Conservation (phyloP, 2,113 vertebrate genomes). For the Mesocricetus auratus region DNA sequence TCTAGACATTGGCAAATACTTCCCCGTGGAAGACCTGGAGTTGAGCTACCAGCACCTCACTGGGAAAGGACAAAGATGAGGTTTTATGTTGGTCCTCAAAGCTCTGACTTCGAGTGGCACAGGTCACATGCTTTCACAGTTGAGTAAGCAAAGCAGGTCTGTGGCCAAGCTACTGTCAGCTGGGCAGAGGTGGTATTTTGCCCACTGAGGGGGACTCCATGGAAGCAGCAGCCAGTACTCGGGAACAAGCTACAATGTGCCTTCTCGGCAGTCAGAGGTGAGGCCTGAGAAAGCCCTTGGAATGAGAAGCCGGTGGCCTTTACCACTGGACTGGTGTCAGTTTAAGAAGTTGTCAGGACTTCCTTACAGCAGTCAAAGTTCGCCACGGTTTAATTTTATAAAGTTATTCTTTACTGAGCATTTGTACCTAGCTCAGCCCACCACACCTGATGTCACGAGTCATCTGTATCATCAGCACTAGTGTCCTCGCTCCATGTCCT, state of each 20-base stretch:
- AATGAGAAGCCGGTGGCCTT: not conserved
- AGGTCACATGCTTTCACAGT: not conserved
- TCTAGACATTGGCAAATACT: not conserved
- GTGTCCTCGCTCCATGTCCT: not conserved
- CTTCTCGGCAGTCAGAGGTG: not conserved
- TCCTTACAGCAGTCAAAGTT: not conserved
- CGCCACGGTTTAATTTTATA: not conserved
- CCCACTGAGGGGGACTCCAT: not conserved
- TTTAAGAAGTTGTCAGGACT: not conserved
- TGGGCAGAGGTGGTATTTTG: not conserved
- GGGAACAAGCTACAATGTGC: not conserved
- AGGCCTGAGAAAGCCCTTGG: not conserved
- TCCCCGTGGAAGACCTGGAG: not conserved
- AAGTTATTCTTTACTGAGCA: not conserved
- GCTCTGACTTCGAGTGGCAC: not conserved
- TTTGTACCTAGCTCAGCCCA: not conserved
- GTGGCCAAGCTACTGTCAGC: not conserved
- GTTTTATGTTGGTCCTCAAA: not conserved
- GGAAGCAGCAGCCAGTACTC: not conserved
- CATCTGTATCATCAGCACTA: not conserved
- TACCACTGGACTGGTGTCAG: not conserved
- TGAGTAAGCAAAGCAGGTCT: conserved; percentile 18
- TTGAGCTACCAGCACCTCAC: not conserved
- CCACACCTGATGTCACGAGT: not conserved
- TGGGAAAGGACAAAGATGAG: not conserved